Base-by-base conservation (phyloP, 2,888 invertebrate species). In the Melolontha melolontha region DNA sequence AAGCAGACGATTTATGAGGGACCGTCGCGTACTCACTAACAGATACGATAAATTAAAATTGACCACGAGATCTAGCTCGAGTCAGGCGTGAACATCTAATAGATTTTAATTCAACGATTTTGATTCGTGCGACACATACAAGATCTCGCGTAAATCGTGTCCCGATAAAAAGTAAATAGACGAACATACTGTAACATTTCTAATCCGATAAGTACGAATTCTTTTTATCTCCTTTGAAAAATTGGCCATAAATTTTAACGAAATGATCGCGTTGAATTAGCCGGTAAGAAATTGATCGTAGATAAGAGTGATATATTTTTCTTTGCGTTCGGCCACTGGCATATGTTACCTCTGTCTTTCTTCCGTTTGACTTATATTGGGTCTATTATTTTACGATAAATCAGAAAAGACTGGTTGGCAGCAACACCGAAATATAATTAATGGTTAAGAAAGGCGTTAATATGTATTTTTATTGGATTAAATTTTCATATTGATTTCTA, bases 1-100 rank as follows among this genome's bases (percentile, higher is more conserved):
- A 73, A 70, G 69, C 71, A 51, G 66, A 71, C 70, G 72, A 74
- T 74, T 74, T 74, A 75, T 71, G 72, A 51, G 71, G 57, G 67
- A 39, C 59, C 64, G 67, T 52, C 47, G 42, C 57, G 63, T 54
- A 57, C 29, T 70, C 69, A 62, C 68, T 55, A 72, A 70, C 71
- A 66, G 69, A 44, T 41, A 50, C 65, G 64, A 71, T 69, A 71
- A 71, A 72, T 72, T 70, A 71, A 71, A 71, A 71, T 67, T 67
- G 72, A 69, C 71, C 71, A 34, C 39, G 39, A 52, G 63, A 63
- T 57, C 68, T 64, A 64, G 54, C 42, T 14, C 52, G 55, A 49
- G 41, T 54, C 64, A 44, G 51, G 57, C 52, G 47, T 50, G 50
- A n/a, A 54, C 34, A 6, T 34, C 34, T 69, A 71, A 70, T 64